Conservation (phyloP, 2,797 vertebrate species). For the Selene dorsalis region DNA sequence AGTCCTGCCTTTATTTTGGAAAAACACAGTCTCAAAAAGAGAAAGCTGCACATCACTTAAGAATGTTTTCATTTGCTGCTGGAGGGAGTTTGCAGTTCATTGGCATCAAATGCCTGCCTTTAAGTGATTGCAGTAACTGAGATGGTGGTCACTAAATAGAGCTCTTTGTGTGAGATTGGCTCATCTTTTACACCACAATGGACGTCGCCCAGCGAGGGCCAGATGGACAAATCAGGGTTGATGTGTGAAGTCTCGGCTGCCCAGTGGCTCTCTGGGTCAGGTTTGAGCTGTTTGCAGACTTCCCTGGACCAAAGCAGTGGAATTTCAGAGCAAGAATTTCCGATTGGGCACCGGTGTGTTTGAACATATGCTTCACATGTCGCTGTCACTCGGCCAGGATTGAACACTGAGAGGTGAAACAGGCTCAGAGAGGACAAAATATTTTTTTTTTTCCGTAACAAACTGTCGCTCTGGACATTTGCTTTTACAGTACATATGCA, state of each 20-base stretch:
- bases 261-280: constrained; percentile 53
- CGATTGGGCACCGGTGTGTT: constrained; percentile 59
- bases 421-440: constrained; percentile 15
- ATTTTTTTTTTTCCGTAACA: constrained; percentile 13
- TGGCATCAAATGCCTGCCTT: constrained; percentile 58
- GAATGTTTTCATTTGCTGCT: constrained; percentile 62
- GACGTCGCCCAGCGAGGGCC: constrained; percentile 36
- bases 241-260: constrained; percentile 58
- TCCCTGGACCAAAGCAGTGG: constrained; percentile 55
- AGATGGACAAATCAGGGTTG: constrained; percentile 49
- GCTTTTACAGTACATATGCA: background rate
- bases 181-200: constrained; percentile 54
- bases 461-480: background rate
- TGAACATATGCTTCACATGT: constrained; percentile 70
- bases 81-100: constrained; percentile 48
- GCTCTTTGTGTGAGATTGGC: constrained; percentile 62
- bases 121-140: constrained; percentile 69
- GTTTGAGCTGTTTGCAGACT: constrained; percentile 54
- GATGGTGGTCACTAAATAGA: constrained; percentile 53
- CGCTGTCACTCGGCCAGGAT: constrained; percentile 57
- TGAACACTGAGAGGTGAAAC: constrained; percentile 49
- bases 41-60: constrained; percentile 47
- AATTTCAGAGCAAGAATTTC: constrained; percentile 77
- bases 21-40: constrained; percentile 36
- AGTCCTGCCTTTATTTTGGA: constrained; percentile 24